phyloP scores from a whole-genome alignment of 2,797 vertebrate genomes.

The Acrocephalus scirpaceus region DNA sequence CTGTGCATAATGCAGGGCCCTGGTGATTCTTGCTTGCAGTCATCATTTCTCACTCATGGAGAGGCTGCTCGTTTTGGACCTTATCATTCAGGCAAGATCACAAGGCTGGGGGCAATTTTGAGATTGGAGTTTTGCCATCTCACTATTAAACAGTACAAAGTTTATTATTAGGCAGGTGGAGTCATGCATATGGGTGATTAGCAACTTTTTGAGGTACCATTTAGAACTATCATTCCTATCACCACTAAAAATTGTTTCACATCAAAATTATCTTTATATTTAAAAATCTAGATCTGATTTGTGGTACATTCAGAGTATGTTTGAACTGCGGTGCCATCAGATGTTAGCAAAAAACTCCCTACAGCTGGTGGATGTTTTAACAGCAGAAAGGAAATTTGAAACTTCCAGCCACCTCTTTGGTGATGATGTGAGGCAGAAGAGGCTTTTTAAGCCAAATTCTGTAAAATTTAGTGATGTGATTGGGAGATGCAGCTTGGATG shows the following conservation, averaged over 20 bases:
- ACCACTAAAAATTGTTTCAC: background rate
- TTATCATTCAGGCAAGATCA: background rate
- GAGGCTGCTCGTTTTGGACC: background rate
- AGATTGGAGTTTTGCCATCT: background rate
- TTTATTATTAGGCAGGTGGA: background rate
- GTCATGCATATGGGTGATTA: background rate
- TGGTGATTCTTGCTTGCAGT: background rate
- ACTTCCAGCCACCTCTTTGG: background rate
- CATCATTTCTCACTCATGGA: background rate
- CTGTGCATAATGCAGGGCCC: background rate
- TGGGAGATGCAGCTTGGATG: background rate
- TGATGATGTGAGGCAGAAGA: background rate
- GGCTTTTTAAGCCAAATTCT: background rate
- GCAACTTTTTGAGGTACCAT: background rate
- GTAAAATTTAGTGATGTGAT: background rate
- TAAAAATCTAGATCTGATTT: background rate
- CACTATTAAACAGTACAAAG: background rate
- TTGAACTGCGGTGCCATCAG: background rate
- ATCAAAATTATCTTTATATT: background rate
- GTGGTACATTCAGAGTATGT: background rate
- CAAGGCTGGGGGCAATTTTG: background rate
- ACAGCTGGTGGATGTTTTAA: background rate
- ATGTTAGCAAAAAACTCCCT: fast-evolving
- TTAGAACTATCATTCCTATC: background rate
- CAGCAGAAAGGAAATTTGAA: background rate